Evolutionary conservation across 1,140 invertebrate species (phyloP), one percentile per base, ranked within the genome.

Genomic region (Drosophila biarmipes): DNA sequence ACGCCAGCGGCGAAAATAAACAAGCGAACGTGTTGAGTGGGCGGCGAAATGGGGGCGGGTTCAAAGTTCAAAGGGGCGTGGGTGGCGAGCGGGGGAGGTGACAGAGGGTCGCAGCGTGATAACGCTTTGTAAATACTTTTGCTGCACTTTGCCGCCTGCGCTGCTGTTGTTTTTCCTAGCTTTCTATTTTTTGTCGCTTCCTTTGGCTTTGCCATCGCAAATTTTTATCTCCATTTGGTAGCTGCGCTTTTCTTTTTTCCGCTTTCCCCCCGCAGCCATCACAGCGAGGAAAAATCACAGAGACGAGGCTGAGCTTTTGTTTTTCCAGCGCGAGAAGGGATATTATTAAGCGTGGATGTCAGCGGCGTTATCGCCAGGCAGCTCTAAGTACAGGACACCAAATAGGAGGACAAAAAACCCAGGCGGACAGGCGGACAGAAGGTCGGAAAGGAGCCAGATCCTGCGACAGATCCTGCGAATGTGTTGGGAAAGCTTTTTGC

Each of bases 261-360:
- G 12, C 11, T 19, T 19, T 37, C n/a, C n/a, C 24, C 11, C 10
- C 3, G 31, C 31, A 27, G 14, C 5, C 11, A 12, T 37, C 35
- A 12, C 27, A 53, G 40, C 17, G 15, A 42, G 52, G 53, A 24
- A 57, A 74, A 58, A 67, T 67, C 63, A 78, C 74, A 73, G 54
- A 69, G 68, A 74, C 76, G 57, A 58, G 52, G 71, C 61, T 81
- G 78, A 62, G 82, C 84, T 87, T 87, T 87, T 87, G 82, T 87
- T 87, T 87, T 78, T 53, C 68, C 68, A 74, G 64, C 63, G 79
- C 62, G 72, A 45, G 73, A 84, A 71, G 64, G 79, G 84, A 84
- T 89, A 89, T 89, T 89, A 89, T 89, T 89, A 89, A 89, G 85
- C 84, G 85, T 79, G 76, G 84, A 87, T 87, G 82, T 87, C 82